Evolutionary conservation across 2,113 vertebrate genomes (phyloP), one percentile per base, ranked within the genome.

Genomic region (Seriola rivoliana): DNA sequence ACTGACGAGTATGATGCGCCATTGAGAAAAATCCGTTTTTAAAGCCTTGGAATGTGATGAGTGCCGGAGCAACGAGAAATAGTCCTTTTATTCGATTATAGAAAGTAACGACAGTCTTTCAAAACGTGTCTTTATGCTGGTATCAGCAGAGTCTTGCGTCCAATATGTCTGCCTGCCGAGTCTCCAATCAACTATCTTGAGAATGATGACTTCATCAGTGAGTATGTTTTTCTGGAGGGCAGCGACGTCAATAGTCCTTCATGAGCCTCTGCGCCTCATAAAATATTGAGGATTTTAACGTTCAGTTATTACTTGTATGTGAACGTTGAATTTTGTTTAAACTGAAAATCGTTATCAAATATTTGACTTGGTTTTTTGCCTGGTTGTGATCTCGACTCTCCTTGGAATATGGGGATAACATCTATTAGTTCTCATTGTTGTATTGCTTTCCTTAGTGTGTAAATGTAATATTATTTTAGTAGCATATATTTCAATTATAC

Each of bases 251-350:
- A 34, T 5, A 25, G 72, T 38, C 23, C 0, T 40, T 7, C 2
- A 10, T 12, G 3, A 86, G 87, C 19, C 64, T 86, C 69, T 71
- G 75, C 72, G 88, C 80, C 57, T 88, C 75, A 0, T 34, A 0
- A 21, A 2, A 42, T 58, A n/a, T 59, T 4, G 5, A n/a, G n/a
- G n/a, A n/a, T n/a, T n/a, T n/a, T n/a, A n/a, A n/a, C n/a, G n/a
- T n/a, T n/a, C n/a, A n/a, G n/a, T n/a, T n/a, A n/a, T 3, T 12
- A 36, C 11, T 7, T 13, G 0, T 6, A 0, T 5, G 5, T 5
- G 0, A 65, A 46, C 0, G 1, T 19, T 54, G 4, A 1, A 17
- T 55, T 55, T n/a, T 23, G 3, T 9, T 23, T 9, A n/a, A 25
- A 25, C 25, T 1, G 13, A n/a, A 4, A 25, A 25, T 25, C 6